Evolutionary conservation across 2,797 vertebrate species (phyloP).

Genomic region (Tapirus indicus): DNA sequence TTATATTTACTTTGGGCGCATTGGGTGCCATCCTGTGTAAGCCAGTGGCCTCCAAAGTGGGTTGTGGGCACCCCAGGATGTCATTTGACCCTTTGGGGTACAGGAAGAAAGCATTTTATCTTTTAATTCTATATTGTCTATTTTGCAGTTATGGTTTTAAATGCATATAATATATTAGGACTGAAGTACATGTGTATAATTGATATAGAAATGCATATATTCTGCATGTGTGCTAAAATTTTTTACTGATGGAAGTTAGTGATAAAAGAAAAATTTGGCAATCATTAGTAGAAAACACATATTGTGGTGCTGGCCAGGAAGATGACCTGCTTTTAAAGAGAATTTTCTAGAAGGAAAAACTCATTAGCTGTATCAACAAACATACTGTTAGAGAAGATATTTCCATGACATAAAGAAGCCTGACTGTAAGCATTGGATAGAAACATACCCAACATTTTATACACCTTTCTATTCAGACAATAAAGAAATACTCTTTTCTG

Average conservation of each 20-base stretch:
- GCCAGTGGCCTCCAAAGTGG: neutral
- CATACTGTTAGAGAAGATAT: neutral
- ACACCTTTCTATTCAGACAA: slow-evolving; percentile 4
- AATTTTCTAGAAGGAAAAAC: slow-evolving; percentile 61
- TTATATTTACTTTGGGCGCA: neutral
- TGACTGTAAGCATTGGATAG: neutral
- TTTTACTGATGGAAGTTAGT: neutral
- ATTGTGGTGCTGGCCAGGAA: neutral
- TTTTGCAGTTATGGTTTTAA: neutral
- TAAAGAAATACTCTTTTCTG: neutral
- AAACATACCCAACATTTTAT: neutral
- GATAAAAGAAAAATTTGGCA: slow-evolving; percentile 35
- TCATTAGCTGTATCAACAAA: neutral
- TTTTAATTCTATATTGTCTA: neutral
- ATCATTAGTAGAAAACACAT: neutral
- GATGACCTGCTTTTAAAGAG: slow-evolving; percentile 19
- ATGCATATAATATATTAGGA: neutral
- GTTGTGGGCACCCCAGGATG: neutral
- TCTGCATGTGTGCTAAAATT: neutral
- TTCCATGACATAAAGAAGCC: neutral
- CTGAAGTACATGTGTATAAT: neutral
- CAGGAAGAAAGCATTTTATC: neutral
- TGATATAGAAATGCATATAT: neutral
- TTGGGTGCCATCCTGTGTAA: neutral
- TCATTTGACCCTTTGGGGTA: neutral